phyloP scores from a whole-genome alignment of 2,888 invertebrate species.

The Malthinus flaveolus region DNA sequence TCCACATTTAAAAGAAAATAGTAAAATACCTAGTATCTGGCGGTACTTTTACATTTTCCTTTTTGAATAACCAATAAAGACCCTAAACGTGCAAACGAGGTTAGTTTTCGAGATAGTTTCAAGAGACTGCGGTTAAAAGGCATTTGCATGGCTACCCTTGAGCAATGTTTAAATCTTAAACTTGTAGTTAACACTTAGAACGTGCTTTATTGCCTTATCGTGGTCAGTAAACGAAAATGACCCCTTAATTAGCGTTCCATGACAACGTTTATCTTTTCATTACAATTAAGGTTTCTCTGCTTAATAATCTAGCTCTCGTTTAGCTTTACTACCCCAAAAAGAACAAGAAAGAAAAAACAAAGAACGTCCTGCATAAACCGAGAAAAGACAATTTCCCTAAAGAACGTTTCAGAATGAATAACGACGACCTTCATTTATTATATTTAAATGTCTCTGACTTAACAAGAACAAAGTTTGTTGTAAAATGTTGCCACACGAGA shows the following conservation, averaged over 20 bases:
- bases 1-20: no score
- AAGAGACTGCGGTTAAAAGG: slow-evolving; percentile 20
- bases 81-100: slow-evolving; percentile 24
- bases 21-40: no score
- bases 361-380: neutral
- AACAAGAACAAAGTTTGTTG: slow-evolving; percentile 28
- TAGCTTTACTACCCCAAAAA: no score
- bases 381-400: slow-evolving; percentile 20
- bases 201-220: slow-evolving; percentile 29
- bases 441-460: slow-evolving; percentile 27
- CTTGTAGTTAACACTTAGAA: slow-evolving; percentile 24
- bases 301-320: no score
- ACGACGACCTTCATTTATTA: slow-evolving; percentile 28
- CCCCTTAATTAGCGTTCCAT: slow-evolving; percentile 25
- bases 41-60: no score
- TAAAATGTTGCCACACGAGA: slow-evolving; percentile 23
- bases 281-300: no score
- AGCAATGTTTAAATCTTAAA: slow-evolving; percentile 32
- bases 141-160: slow-evolving; percentile 34
- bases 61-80: no score
- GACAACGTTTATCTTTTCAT: slow-evolving; percentile 9
- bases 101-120: slow-evolving; percentile 24
- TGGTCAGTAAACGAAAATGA: slow-evolving; percentile 24
- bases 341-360: no score
- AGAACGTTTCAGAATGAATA: slow-evolving; percentile 26